Base-by-base conservation (phyloP, 2,113 vertebrate genomes). In the Poicephalus gulielmi region DNA sequence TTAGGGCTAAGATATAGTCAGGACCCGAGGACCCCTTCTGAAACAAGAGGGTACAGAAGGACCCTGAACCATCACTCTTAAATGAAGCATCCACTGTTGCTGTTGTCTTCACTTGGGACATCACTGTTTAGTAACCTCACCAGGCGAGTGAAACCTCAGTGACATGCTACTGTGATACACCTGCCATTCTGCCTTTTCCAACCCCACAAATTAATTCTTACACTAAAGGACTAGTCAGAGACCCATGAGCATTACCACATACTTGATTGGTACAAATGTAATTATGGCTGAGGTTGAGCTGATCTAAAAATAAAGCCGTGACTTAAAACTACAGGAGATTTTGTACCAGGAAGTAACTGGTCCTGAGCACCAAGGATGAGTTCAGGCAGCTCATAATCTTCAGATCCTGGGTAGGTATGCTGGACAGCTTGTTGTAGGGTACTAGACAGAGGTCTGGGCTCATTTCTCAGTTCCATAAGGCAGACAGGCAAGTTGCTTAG, bases 301-400 rank as follows among this genome's bases (percentile, higher is more conserved):
- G 92, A 80, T 82, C 95, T 94, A 97, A 97, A 97, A 97, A 97
- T 96, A 96, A 95, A 96, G 60, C 49, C 0, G 0, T 83, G 86
- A 82, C 70, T 97, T 89, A 52, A 94, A 96, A 87, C n/a, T 55
- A 7, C 57, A 63, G 52, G 30, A 90, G 83, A 62, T 55, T 91
- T 92, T 0, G 1, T 53, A 89, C 25, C 67, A 76, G 86, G 83
- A 96, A 90, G 64, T 83, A 92, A 94, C 52, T 85, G 77, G 31
- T 73, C 78, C 83, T 77, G 37, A 63, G 44, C 0, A 0, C 1
- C 1, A 2, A 31, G 31, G 46, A 79, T 10, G 28, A 57, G 17
- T 73, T 62, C 30, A 76, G 23, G 55, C n/a, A 78, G 59, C 13
- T 49, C 62, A 41, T 25, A 2, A 4, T 80, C 73, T 89, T 73